Conservation (phyloP, 2,797 vertebrate genomes). For the Taeniopygia guttata region DNA sequence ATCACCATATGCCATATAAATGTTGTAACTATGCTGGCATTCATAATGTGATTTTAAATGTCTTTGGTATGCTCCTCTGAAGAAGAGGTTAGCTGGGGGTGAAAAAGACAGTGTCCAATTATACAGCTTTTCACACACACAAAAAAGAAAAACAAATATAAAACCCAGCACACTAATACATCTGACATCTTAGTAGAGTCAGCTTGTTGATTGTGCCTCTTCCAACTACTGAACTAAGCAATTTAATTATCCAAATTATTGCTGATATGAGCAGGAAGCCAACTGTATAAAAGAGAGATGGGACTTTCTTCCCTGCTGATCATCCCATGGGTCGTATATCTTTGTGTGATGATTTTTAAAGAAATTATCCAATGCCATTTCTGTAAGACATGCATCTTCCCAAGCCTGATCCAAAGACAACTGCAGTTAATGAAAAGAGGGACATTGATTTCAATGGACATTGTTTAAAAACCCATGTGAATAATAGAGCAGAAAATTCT, state of each 20-base stretch:
- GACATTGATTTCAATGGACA: neutral
- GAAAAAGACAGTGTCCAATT: conserved; percentile 27
- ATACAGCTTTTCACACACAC: conserved; percentile 25
- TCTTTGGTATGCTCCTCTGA: conserved; percentile 5
- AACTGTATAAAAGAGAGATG: conserved; percentile 30
- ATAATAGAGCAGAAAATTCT: conserved; percentile 28
- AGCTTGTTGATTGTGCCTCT: conserved; percentile 19
- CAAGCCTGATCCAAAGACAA: conserved; percentile 11
- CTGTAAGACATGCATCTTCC: conserved; percentile 16
- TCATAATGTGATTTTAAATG: conserved; percentile 51
- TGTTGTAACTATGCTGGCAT: conserved; percentile 13
- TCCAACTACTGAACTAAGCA: conserved; percentile 52
- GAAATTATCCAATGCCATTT: neutral
- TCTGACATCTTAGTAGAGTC: conserved; percentile 33
- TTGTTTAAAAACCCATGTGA: conserved; percentile 15
- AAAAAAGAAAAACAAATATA: neutral
- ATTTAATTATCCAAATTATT: conserved; percentile 66
- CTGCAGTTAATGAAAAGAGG: conserved; percentile 14
- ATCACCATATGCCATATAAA: neutral
- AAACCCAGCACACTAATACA: neutral
- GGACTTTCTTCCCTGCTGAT: neutral
- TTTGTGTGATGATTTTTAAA: neutral
- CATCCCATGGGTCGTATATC: neutral
- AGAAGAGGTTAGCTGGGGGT: conserved; percentile 11
- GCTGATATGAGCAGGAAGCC: conserved; percentile 55